Base-by-base conservation (phyloP, 2,113 vertebrate genomes). In the Forbesichthys papilliferus region DNA sequence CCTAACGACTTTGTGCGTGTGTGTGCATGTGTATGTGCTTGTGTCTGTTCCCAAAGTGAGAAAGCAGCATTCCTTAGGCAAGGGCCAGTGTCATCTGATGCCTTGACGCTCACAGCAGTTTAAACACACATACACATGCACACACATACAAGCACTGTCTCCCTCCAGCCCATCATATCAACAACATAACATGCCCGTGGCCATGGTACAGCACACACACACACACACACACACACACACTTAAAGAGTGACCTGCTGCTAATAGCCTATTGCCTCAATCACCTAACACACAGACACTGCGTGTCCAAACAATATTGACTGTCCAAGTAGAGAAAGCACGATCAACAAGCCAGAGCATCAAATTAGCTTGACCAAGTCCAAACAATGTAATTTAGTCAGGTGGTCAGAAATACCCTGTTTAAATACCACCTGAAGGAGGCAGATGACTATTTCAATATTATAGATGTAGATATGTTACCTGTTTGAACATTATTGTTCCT, bases 331-430 rank as follows among this genome's bases (percentile, higher is more conserved):
- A 12, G 55, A 57, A 63, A 11, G 61, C n/a, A 53, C 73, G 7
- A 60, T 66, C 64, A 61, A 56, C 76, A 46, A 82, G 61, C 51
- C 56, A 78, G 49, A 33, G 72, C 64, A 77, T 80, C 56, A 85
- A 83, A 90, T 85, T 78, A 87, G 79, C 74, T 65, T 69, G 74
- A 80, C 75, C 79, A 74, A 72, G 81, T 88, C 85, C 80, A 85
- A 87, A 84, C 79, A 74, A 54, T 65, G 71, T 82, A 77, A 85
- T 88, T 87, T 81, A 88, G 67, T 60, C 68, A 59, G 59, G 79
- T 42, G 53, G 68, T 66, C 33, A 34, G 84, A 83, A 77, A 72
- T 78, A 80, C 87, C 68, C 47, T 68, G 74, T 81, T 90, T 27
- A 27, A 27, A 87, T 74, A 84, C 88, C 87, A 82, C 73, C 59